Evolutionary conservation across 2,113 vertebrate species (phyloP).

Genomic region (Penelope pileata): DNA sequence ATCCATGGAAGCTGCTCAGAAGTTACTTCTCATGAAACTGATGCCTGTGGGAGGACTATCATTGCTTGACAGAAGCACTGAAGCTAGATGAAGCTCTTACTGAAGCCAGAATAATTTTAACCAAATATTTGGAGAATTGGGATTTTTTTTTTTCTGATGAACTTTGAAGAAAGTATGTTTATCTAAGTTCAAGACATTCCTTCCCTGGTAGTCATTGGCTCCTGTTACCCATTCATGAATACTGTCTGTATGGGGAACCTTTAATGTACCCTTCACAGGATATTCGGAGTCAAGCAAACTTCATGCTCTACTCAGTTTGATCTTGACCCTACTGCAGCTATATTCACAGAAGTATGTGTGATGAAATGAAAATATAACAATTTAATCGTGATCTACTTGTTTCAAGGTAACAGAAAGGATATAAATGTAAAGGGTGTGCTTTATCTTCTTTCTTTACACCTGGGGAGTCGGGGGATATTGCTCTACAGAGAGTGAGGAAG

Average conservation of each 20-base stretch:
- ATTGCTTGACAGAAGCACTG: not conserved
- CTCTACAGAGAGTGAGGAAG: not conserved
- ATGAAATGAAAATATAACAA: not conserved
- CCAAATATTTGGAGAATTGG: not conserved
- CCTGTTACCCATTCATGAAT: not conserved
- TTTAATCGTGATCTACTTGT: not conserved
- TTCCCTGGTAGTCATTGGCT: not conserved
- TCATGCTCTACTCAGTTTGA: not conserved
- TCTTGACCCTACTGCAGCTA: not conserved
- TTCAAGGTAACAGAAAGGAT: not conserved
- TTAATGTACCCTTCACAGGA: not conserved
- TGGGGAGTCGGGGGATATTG: not conserved
- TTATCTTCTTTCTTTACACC: not conserved
- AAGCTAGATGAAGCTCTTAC: not conserved
- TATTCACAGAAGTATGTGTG: not conserved
- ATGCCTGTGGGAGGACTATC: not conserved
- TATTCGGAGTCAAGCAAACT: not conserved
- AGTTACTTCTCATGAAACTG: not conserved
- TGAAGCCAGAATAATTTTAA: not conserved
- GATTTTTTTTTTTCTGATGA: not conserved
- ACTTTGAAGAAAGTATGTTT: not conserved
- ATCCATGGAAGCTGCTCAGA: not conserved
- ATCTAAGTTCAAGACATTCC: not conserved
- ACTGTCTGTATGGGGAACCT: not conserved
- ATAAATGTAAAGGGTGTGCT: not conserved